Conservation (phyloP, 92 coral and sea anemone species). For the Anthopleura xanthogrammica region DNA sequence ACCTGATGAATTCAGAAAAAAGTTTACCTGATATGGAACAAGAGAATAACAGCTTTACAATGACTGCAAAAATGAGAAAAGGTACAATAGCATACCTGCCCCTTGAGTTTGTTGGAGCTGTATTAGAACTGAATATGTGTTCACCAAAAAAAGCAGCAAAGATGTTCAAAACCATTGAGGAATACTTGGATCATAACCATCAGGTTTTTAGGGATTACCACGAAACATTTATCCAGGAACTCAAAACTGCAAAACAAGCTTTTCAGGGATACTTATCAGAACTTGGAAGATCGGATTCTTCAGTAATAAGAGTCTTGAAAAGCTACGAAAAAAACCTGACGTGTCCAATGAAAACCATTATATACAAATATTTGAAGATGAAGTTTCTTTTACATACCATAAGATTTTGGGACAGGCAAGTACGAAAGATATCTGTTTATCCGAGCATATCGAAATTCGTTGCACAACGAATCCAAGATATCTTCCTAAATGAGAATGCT, state of each 20-base stretch:
- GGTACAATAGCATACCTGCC: neutral
- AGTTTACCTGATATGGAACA: no score
- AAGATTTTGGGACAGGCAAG: constrained; percentile 30
- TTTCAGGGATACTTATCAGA: neutral
- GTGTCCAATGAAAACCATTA: constrained; percentile 5
- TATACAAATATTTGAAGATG: neutral
- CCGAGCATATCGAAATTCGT: constrained; percentile 20
- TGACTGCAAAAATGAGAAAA: no score
- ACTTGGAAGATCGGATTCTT: neutral
- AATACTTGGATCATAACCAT: neutral
- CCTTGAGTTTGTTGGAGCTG: neutral
- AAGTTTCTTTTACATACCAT: constrained; percentile 17
- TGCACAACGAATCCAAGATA: neutral
- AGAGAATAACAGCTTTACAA: no score
- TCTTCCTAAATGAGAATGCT: constrained; percentile 12
- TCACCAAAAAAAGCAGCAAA: neutral
- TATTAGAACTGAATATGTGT: neutral
- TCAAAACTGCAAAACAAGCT: neutral
- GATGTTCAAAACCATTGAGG: neutral
- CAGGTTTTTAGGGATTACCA: neutral
- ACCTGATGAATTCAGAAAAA: neutral
- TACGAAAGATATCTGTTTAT: constrained; percentile 1
- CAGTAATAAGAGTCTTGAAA: neutral
- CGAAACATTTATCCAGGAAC: neutral
- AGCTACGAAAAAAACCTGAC: neutral